Evolutionary conservation across 2,888 invertebrate genomes (phyloP), one percentile per base, ranked within the genome.

Genomic region (Erebia epiphron): DNA sequence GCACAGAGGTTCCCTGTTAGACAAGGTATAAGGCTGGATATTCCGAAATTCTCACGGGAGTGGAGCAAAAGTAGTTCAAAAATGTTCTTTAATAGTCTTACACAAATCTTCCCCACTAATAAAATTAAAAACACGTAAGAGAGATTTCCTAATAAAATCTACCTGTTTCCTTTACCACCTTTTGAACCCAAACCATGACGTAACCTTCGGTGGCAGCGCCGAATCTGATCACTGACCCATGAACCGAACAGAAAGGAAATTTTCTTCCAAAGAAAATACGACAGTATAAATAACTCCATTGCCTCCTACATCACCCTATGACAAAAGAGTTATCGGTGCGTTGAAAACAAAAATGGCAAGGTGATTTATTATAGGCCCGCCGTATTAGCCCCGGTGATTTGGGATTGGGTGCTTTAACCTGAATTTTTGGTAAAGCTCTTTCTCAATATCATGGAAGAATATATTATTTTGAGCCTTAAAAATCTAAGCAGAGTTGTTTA

Each of bases 251-350:
- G 91, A 93, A 92, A 92, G 92, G 91, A 93, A 92, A 92, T 90
- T 93, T 92, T 90, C 92, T 91, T 92, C 85, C 81, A 85, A 86
- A 85, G 90, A 91, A 92, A 92, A 92, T 90, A 92, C 90, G 88
- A 88, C 89, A 89, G 88, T 90, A 93, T 93, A 93, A 93, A 93
- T 93, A 93, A 93, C 92, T 93, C 92, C 87, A 92, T 91, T 83
- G 91, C 86, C 86, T 89, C 86, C 91, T 91, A 91, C 91, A 90
- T 91, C 92, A 90, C 93, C 91, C 91, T 89, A 92, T 92, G 93
- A 93, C 92, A 93, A 93, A 93, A 93, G 93, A 93, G 93, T 93
- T 93, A 93, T 92, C 91, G 92, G 91, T 92, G 92, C 93, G 93
- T 92, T 92, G 93, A 93, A 92, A 93, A 93, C 93, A 93, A 92